Base-by-base conservation (phyloP, 2,113 vertebrate genomes). In the Pogonocichla stellata region DNA sequence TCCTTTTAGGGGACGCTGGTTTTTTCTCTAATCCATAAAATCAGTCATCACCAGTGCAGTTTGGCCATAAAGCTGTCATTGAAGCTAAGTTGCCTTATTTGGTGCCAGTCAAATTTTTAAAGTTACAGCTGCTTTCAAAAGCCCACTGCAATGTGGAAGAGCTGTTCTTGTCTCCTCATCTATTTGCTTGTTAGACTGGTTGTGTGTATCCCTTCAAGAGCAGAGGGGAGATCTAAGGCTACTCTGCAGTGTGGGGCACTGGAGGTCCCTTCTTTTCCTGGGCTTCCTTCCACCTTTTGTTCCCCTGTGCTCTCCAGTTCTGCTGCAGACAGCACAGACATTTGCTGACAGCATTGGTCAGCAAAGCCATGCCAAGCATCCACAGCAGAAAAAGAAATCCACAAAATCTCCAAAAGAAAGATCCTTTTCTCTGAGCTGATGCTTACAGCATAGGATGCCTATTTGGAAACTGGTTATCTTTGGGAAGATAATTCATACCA, bases 11-110 rank as follows among this genome's bases (percentile, higher is more conserved):
- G 36, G 65, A 69, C 51, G 47, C 33, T 47, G 72, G 43, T 60
- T 69, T 78, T 67, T 56, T 60, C 57, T 81, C 26, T 65, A 84
- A 84, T 93, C 61, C 61, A n/a, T 88, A 90, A 86, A 93, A 90
- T 88, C 80, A 61, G 40, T 86, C 88, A 89, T 80, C 65, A 75
- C 51, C 10, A 25, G 60, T 71, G 25, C 19, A 85, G 67, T 53
- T 86, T 1, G 3, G 23, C 82, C 23, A 14, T 92, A 72, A 96
- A 91, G 43, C 43, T 90, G 65, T 88, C 72, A 56, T 26, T 51
- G 67, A 90, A 70, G 57, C 40, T 29, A 67, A 75, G 45, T 79
- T 93, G 64, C 51, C 54, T 84, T 83, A 54, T 48, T 90, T 86
- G 51, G 31, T 87, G 19, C 54, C 81, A 86, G 24, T 93, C 34